Conservation (phyloP, 2,113 vertebrate species). For the Crotalus viridis region DNA sequence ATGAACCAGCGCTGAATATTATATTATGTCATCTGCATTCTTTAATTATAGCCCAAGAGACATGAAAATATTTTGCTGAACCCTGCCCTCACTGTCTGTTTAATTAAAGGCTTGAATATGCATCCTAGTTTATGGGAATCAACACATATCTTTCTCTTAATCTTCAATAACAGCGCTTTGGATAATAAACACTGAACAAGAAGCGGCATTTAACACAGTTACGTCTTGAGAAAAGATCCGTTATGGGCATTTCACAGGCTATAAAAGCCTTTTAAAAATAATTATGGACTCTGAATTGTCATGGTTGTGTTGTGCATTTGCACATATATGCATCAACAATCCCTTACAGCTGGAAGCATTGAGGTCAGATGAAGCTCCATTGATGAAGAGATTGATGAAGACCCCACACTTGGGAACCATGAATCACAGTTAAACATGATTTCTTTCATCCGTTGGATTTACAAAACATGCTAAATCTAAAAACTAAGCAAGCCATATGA, state of each 20-base stretch:
- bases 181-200: slow-evolving; percentile 45
- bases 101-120: slow-evolving; percentile 47
- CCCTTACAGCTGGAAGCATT: background rate
- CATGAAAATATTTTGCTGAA: slow-evolving; percentile 25
- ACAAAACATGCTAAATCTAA: background rate
- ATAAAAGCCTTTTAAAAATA: slow-evolving; percentile 32
- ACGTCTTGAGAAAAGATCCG: slow-evolving; percentile 36
- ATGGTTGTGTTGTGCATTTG: background rate
- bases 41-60: slow-evolving; percentile 58
- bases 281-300: slow-evolving; percentile 1
- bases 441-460: background rate
- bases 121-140: slow-evolving; percentile 17
- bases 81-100: slow-evolving; percentile 14
- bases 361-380: background rate
- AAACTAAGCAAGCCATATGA: background rate
- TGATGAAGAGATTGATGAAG: background rate
- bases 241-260: slow-evolving; percentile 41
- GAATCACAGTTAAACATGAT: background rate
- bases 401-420: background rate
- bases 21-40: slow-evolving; percentile 43
- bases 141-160: slow-evolving; percentile 37
- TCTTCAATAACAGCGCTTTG: slow-evolving; percentile 38
- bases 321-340: background rate
- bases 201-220: slow-evolving; percentile 40
- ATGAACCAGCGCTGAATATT: slow-evolving; percentile 26